Conservation (phyloP, 2,797 vertebrate species). For the Saxicola maurus region DNA sequence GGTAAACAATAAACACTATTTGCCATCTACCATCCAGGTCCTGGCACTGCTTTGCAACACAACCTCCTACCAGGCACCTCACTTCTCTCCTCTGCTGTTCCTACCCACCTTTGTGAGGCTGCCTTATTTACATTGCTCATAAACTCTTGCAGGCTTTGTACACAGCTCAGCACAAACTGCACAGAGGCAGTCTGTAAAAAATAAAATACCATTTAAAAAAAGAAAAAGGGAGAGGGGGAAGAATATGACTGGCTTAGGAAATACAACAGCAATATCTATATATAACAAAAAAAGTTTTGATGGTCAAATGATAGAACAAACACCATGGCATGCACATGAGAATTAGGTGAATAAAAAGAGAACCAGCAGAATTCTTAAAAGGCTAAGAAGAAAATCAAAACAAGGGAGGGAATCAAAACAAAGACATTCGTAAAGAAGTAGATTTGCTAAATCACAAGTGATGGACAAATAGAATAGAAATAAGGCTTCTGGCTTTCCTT, state of each 20-base stretch:
- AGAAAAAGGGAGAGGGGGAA: not conserved
- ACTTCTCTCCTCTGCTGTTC: not conserved
- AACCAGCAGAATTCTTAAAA: not conserved
- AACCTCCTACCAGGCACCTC: not conserved
- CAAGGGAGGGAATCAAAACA: fast-evolving
- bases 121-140: slow-evolving; percentile 24
- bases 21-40: not conserved
- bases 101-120: not conserved
- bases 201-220: not conserved
- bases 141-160: slow-evolving; percentile 4
- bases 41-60: not conserved
- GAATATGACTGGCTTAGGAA: not conserved
- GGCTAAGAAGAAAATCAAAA: not conserved
- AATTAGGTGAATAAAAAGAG: not conserved
- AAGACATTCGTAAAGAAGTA: not conserved
- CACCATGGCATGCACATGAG: not conserved
- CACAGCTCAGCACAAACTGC: slow-evolving; percentile 20
- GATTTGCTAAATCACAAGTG: not conserved
- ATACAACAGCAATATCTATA: not conserved
- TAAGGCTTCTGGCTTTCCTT: not conserved
- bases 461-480: not conserved
- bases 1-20: not conserved
- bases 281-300: not conserved
- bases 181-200: not conserved
- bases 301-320: not conserved